Percentiles rank a stretch among this genome's conserved stretches.
phyloP scores from a whole-genome alignment of 2,797 vertebrate genomes.

The Antrozous pallidus region DNA sequence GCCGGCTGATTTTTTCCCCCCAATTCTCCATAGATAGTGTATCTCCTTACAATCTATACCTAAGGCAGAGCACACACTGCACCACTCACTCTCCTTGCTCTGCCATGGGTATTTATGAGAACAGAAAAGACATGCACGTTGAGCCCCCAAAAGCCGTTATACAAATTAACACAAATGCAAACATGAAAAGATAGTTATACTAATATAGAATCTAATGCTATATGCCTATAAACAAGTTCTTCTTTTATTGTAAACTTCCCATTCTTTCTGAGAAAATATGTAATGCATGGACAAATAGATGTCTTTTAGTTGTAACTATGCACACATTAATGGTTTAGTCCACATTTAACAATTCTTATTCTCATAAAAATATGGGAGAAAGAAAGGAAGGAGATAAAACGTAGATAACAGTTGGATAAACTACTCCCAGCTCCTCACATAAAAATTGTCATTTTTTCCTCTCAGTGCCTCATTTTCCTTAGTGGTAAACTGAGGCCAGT shows the following conservation, averaged over 20 bases:
- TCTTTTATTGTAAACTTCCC: background rate
- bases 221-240: background rate
- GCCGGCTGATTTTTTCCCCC: background rate
- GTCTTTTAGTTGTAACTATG: background rate
- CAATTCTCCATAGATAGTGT: background rate
- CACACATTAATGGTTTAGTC: background rate
- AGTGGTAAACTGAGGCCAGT: background rate
- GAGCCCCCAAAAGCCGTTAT: background rate
- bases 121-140: background rate
- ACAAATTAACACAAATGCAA: background rate
- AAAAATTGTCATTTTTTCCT: background rate
- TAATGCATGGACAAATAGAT: background rate
- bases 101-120: background rate
- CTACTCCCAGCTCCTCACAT: background rate
- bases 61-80: background rate
- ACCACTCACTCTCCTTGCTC: background rate
- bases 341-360: background rate
- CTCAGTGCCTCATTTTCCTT: background rate
- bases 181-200: background rate
- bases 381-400: background rate
- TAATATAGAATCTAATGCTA: background rate
- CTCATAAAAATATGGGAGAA: background rate
- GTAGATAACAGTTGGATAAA: background rate
- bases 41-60: background rate
- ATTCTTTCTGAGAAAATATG: conserved; percentile 4